A percentile compares a stretch with the other conserved stretches of the same genome.
phyloP scores from a whole-genome alignment of 2,888 invertebrate genomes.

The Tetragonisca angustula region DNA sequence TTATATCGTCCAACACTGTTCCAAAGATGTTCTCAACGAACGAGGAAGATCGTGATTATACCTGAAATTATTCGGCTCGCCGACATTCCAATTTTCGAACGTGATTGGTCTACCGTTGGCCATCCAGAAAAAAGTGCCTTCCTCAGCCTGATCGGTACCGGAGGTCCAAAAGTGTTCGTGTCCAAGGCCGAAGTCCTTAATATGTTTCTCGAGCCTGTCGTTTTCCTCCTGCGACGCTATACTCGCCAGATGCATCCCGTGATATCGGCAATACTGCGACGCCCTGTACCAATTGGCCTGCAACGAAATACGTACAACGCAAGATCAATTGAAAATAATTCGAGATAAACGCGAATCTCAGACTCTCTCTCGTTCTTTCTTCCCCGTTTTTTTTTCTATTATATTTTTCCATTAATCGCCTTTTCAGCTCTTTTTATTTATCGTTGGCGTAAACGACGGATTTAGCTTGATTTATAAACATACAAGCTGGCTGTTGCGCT shows the following conservation, averaged over 20 bases:
- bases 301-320: constrained; percentile 41
- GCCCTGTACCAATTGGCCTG: constrained; percentile 98
- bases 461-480: constrained; percentile 32
- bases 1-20: too few species aligned
- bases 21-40: too few species aligned
- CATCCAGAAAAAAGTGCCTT: constrained; percentile 97
- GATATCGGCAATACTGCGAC: constrained; percentile 95
- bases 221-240: constrained; percentile 96
- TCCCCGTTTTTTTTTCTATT: neutral
- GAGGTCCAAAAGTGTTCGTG: constrained; percentile 97
- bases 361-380: neutral
- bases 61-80: constrained; percentile 95
- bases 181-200: constrained; percentile 94
- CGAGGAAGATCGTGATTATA: constrained; percentile 48
- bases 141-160: constrained; percentile 95
- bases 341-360: constrained; percentile 3
- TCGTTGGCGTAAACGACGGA: constrained; percentile 11
- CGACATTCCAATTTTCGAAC: constrained; percentile 97
- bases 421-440: neutral
- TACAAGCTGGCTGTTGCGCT: constrained; percentile 9
- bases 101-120: constrained; percentile 94
- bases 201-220: constrained; percentile 94
- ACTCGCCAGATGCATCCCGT: constrained; percentile 96
- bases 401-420: neutral
- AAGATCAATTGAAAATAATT: neutral